phyloP scores from a whole-genome alignment of 2,797 vertebrate genomes.

The Balearica regulorum region DNA sequence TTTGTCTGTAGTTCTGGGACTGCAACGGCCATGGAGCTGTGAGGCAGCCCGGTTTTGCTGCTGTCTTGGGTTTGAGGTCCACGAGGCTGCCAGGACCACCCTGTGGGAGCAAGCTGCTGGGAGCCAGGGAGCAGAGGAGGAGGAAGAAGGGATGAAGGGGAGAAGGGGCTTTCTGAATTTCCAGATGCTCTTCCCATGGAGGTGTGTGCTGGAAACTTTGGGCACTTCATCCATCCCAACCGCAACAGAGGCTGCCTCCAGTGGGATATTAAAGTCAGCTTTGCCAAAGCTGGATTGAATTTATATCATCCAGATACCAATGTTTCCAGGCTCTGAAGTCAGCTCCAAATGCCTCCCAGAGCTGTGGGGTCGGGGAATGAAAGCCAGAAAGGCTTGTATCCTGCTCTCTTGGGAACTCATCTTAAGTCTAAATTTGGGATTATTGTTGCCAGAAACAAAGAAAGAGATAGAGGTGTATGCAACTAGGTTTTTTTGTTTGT shows the following conservation, averaged over 20 bases:
- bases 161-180: neutral
- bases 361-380: neutral
- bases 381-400: neutral
- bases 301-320: neutral
- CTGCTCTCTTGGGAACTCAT: neutral
- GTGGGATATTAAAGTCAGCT: neutral
- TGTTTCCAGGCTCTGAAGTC: neutral
- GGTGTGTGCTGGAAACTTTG: neutral
- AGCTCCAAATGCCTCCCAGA: neutral
- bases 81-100: neutral
- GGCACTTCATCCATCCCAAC: neutral
- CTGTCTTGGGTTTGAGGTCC: neutral
- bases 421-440: neutral
- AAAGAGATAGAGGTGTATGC: neutral
- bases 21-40: accelerated
- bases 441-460: neutral
- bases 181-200: neutral
- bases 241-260: neutral
- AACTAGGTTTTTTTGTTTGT: neutral
- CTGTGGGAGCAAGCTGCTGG: neutral
- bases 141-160: neutral
- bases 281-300: neutral
- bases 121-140: neutral
- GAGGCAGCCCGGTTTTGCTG: neutral
- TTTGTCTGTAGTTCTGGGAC: neutral